Base-by-base conservation (phyloP, 53 echinoderm and acorn worm species). In the Holothuria scabra region DNA sequence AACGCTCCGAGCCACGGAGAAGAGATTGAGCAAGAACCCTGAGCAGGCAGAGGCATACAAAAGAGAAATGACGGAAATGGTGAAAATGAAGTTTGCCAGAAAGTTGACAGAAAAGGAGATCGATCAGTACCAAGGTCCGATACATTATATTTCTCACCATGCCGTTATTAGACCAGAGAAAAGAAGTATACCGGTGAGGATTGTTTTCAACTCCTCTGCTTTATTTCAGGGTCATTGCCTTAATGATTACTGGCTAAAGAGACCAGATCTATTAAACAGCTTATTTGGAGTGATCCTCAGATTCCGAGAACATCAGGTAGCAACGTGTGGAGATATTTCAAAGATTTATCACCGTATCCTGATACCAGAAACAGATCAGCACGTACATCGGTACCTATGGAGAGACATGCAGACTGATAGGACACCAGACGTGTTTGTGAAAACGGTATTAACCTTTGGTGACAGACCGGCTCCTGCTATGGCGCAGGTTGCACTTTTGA, bases 131-230 rank as follows among this genome's bases (percentile, higher is more conserved):
- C 29, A 60, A 9, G 91, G 93, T 61, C n/a, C n/a, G n/a, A n/a
- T n/a, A n/a, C n/a, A n/a, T n/a, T 91, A 91, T 80, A 86, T 93
- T 6, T 60, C 86, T 16, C 91, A 93, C n/a, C 88, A 91, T 46
- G 84, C 72, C 5, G 87, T 93, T 13, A 33, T 88, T 2, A 60
- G 84, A 21, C 86, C 91, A 10, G 91, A 93, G 66, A 93, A 88
- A 30, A 94, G n/a, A 44, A 86, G 81, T 31, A 94, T 89, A 1
- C 91, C 91, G 16, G 31, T 89, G 10, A 59, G 87, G 0, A 89
- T 89, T 28, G 87, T 94, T 2, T 91, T 94, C 66, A 83, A 89
- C 52, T 82, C 92, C 44, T 92, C 92, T 16, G 60, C 92, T 9
- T 59, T 26, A 28, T 89, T 60, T 44, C 86, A 86, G 21, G 89